These are phyloP conservation scores for Pachyseris speciosa DNA, from an alignment of 64 coral and sea anemone genomes.

Conservation along the genomic window DNA sequence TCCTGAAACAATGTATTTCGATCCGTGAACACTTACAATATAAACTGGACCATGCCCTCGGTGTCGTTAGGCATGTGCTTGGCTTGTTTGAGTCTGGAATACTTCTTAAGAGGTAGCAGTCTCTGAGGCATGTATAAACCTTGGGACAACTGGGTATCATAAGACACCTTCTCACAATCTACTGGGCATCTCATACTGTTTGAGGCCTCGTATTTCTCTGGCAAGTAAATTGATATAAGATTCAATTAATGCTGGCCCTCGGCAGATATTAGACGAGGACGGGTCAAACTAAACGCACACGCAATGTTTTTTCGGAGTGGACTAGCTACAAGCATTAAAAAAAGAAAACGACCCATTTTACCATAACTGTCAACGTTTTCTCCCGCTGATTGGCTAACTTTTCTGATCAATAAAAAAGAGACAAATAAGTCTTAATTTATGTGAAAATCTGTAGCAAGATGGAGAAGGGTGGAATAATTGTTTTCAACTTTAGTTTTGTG, in stretches of 20 bases:
- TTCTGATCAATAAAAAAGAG: too few species aligned
- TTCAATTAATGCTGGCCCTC: background rate
- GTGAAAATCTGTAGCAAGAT: too few species aligned
- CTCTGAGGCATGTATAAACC: conserved; percentile 60
- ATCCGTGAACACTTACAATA: background rate
- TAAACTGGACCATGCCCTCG: conserved; percentile 19
- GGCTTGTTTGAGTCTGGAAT: background rate
- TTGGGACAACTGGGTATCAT: conserved; percentile 32
- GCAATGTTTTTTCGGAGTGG: too few species aligned
- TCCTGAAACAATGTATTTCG: too few species aligned
- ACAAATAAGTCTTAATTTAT: too few species aligned
- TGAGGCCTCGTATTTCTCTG: conserved; percentile 34
- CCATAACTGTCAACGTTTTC: too few species aligned
- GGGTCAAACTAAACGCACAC: too few species aligned
- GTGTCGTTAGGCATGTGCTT: conserved; percentile 64
- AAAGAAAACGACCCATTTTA: too few species aligned
- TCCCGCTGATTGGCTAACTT: too few species aligned
- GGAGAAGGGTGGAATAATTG: too few species aligned
- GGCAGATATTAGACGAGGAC: background rate
- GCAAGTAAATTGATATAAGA: background rate
- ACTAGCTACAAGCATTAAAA: too few species aligned
- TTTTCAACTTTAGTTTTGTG: too few species aligned
- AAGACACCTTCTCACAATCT: conserved; percentile 48
- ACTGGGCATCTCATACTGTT: conserved; percentile 48
- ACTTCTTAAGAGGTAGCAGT: conserved; percentile 27